These are phyloP conservation scores for Girardia tigrina DNA, from an alignment of 2,888 invertebrate species.

Conservation along the genomic window DNA sequence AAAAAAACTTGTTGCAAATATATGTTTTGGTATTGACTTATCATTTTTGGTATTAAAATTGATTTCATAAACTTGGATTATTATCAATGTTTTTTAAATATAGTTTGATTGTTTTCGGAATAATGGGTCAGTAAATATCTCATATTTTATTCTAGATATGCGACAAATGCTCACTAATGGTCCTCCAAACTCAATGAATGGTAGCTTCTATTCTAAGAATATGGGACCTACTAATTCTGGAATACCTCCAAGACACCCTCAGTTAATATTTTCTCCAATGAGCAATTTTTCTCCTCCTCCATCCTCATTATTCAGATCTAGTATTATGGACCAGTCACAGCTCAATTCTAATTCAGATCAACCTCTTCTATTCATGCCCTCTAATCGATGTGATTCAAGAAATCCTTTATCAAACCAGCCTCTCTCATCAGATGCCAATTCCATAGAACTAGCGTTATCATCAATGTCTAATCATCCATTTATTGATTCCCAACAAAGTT, in stretches of 20 bases:
- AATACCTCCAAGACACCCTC: constrained; percentile 18
- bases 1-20: no score
- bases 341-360: constrained; percentile 17
- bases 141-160: neutral
- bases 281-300: constrained; percentile 11
- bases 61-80: no score
- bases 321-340: constrained; percentile 17
- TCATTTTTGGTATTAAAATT: no score
- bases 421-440: constrained; percentile 17
- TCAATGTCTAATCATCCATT: constrained; percentile 15
- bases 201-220: constrained; percentile 2
- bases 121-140: no score
- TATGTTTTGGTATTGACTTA: no score
- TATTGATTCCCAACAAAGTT: constrained; percentile 15
- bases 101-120: no score
- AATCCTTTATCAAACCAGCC: constrained; percentile 12
- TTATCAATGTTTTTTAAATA: no score
- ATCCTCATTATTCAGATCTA: constrained; percentile 2
- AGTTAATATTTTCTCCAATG: constrained; percentile 14
- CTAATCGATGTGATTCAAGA: constrained; percentile 19
- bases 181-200: constrained; percentile 8
- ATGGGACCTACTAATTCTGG: constrained; percentile 13
- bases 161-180: neutral
- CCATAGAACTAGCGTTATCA: neutral
- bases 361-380: neutral